Evolutionary conservation across 2,888 invertebrate species (phyloP), one percentile per base, ranked within the genome.

Genomic region (Psylliodes chrysocephalus): DNA sequence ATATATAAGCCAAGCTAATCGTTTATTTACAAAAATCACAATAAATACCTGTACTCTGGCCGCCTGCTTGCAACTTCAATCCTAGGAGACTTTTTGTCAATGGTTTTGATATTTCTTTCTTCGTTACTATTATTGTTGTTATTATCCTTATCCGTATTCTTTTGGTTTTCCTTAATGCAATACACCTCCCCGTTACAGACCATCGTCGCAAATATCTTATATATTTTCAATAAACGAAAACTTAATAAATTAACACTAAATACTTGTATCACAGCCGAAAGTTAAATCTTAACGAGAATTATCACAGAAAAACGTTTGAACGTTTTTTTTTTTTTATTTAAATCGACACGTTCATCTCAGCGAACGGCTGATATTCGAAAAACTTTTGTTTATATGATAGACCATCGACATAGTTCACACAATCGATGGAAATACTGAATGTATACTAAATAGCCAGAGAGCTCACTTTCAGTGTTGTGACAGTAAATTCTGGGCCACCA

Each of bases 171-270:
- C 7, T 64, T 63, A n/a, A 64, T 49, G 30, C 56, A 63, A 52
- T 64, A 66, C 57, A 69, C 40, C 75, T 70, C 62, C 71, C 72
- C 73, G 66, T 73, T 76, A 35, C 77, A 77, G 22, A 78, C 77
- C 78, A 78, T 78, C 14, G 38, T 38, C 14, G 7, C 3, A n/a
- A 8, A 8, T 2, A 33, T n/a, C n/a, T 35, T 35, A 7, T 35
- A 7, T 8, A 10, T 33, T 12, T 30, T 10, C 61, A 65, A 28
- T 22, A 4, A 6, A 22, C 2, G 2, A 22, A 28, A 19, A 59
- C 59, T 22, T 25, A 44, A 33, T 19, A 18, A 60, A 60, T 8
- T 54, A 33, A 35, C 42, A 40, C 28, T 55, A 28, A 33, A 28
- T 54, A 61, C 22, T 53, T 38, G 40, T 56, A 64, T 64, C 64